These are phyloP conservation scores for Calonectris borealis DNA, from an alignment of 2,113 vertebrate genomes.

Conservation along the genomic window DNA sequence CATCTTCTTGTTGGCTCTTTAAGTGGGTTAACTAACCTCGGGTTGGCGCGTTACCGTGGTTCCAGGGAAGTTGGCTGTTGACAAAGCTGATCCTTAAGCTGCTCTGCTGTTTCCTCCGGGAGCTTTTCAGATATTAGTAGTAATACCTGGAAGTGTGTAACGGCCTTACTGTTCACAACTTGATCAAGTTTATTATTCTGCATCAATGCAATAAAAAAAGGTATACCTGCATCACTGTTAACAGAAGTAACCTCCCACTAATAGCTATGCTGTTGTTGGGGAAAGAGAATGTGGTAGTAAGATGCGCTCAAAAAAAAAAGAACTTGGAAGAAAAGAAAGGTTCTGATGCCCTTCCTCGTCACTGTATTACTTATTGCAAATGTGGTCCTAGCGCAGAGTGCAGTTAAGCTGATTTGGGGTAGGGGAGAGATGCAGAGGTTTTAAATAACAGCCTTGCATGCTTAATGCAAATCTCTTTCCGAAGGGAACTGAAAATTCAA, in stretches of 20 bases:
- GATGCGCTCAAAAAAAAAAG: not conserved
- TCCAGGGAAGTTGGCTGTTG: not conserved
- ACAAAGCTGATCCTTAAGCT: not conserved
- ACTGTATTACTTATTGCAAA: not conserved
- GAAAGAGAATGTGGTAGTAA: not conserved
- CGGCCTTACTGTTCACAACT: not conserved
- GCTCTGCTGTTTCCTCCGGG: not conserved
- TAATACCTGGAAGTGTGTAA: not conserved
- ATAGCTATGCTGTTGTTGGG: not conserved
- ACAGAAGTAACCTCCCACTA: not conserved
- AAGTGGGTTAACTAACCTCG: accelerated
- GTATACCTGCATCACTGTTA: not conserved
- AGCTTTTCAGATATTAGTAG: not conserved
- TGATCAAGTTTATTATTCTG: not conserved
- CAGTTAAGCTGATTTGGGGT: too few species aligned
- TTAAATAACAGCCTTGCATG: not conserved
- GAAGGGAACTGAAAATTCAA: slow-evolving; percentile 21
- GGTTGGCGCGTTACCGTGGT: not conserved
- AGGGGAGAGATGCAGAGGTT: not conserved
- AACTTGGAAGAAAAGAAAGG: not conserved
- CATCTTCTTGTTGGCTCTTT: not conserved
- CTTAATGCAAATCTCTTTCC: not conserved
- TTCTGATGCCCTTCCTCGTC: not conserved
- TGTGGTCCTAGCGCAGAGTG: not conserved
- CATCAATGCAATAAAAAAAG: not conserved